Evolutionary conservation across 2,113 vertebrate species (phyloP), one percentile per base, ranked within the genome.

Genomic region (Noturus placidus): DNA sequence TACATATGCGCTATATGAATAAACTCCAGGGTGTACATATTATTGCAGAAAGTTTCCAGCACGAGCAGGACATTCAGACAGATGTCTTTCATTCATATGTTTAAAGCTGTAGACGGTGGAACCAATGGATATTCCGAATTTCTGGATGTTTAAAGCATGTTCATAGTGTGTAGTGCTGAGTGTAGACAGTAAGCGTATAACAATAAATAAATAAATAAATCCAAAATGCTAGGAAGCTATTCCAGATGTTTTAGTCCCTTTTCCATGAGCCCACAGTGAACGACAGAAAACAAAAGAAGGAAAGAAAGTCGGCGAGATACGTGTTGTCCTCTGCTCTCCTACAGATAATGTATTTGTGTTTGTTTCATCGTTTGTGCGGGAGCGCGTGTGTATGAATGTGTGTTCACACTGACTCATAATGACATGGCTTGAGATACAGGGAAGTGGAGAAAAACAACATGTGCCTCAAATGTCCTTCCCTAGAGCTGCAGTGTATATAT

Each of bases 401-500:
- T 33, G 22, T 35, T 86, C 35, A 59, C 74, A 80, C 27, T 70
- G 85, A 89, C 67, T 89, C 89, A 85, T 85, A 78, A 87, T 87
- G 78, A 89, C 50, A 54, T 82, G 78, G 52, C 54, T 84, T 69
- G 19, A 82, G 77, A 88, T 52, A 50, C 54, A 38, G 63, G 61
- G 15, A 65, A 86, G 46, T 84, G 38, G n/a, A 70, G 42, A 61
- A 86, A 87, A 86, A 85, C 69, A 88, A 83, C 69, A 83, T 86
- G 61, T 54, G 38, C 57, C 38, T 52, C 50, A 25, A 69, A 69
- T 33, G n/a, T 38, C 14, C 9, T 52, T 77, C 63, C 57, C 5
- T 10, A 52, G n/a, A 78, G 19, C 46, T 35, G 19, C 27, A 35
- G 35, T 30, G 30, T 35, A 77, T 50, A 59, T n/a, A 80, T 9